Evolutionary conservation across 2,113 vertebrate genomes (phyloP).

Genomic region (Python bivittatus): DNA sequence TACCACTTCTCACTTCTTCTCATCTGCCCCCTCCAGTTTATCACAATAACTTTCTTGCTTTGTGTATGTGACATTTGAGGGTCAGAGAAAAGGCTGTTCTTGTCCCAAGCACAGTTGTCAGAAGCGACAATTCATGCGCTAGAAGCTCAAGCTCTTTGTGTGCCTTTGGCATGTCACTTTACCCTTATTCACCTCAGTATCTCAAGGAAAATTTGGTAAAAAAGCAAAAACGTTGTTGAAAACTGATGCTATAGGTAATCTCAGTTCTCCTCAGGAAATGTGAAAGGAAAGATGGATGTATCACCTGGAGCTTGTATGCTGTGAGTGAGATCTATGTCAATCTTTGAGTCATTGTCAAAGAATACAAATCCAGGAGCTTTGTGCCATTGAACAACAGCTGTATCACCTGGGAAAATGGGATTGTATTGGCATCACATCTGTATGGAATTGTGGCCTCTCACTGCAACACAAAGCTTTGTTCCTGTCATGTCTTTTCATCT

Average conservation of each 20-base stretch:
- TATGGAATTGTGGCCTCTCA: background rate
- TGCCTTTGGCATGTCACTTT: conserved; percentile 65
- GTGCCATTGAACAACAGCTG: background rate
- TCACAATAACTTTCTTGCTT: background rate
- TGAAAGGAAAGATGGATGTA: conserved; percentile 52
- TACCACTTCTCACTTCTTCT: background rate
- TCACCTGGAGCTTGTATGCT: conserved; percentile 57
- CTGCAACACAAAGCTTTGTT: background rate
- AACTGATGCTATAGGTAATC: conserved; percentile 42
- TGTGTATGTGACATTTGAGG: background rate
- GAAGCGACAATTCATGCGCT: background rate
- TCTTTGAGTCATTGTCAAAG: conserved; percentile 56
- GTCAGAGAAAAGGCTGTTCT: background rate
- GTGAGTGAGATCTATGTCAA: conserved; percentile 51
- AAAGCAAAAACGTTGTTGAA: conserved; percentile 63
- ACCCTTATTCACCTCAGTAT: conserved; percentile 55
- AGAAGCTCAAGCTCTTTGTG: conserved; percentile 19
- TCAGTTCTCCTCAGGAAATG: conserved; percentile 59
- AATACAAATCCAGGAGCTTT: background rate
- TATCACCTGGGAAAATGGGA: background rate
- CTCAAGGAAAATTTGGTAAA: conserved; percentile 69
- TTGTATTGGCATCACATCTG: conserved; percentile 26
- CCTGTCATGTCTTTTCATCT: conserved; percentile 22
- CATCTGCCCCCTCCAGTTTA: fast-evolving
- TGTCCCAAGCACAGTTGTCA: fast-evolving